Percentiles rank a stretch among this genome's conserved stretches.
Evolutionary conservation across 1,140 invertebrate species (phyloP).

Genomic region (Aphidius ervi): DNA sequence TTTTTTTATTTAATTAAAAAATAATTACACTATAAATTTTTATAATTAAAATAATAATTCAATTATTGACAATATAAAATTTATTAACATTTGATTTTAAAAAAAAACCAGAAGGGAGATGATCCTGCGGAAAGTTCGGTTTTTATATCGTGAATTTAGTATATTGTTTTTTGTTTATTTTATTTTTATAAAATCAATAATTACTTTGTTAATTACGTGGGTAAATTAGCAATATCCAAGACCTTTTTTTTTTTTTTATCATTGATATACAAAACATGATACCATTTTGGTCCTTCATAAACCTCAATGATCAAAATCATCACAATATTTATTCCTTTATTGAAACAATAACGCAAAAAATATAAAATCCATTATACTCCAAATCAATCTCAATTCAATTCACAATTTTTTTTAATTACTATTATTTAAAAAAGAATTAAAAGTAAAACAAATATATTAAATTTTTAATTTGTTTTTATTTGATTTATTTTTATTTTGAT

Average conservation of each 20-base stretch:
- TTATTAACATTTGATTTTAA: too few species aligned
- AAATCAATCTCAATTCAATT: slow-evolving; percentile 4
- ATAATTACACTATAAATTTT: too few species aligned
- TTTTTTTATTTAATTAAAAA: too few species aligned
- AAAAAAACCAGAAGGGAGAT: slow-evolving; percentile 17
- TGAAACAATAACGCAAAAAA: slow-evolving; percentile 2
- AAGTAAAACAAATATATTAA: background rate
- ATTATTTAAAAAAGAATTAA: background rate
- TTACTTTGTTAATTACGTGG: slow-evolving; percentile 4
- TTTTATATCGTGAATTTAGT: slow-evolving; percentile 11
- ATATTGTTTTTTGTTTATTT: slow-evolving; percentile 5
- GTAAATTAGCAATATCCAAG: background rate
- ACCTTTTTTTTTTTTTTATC: background rate
- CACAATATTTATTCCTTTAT: background rate
- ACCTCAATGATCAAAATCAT: background rate
- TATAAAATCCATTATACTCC: background rate
- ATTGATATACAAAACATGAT: slow-evolving; percentile 8
- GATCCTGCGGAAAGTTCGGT: slow-evolving; percentile 19
- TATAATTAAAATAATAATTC: too few species aligned
- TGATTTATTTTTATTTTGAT: background rate
- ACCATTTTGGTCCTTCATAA: background rate
- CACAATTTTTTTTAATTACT: background rate
- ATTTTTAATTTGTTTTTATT: background rate
- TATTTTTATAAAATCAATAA: slow-evolving; percentile 11
- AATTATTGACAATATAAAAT: too few species aligned